Conservation (phyloP, 2,797 vertebrate species). For the Danio jaintianensis region DNA sequence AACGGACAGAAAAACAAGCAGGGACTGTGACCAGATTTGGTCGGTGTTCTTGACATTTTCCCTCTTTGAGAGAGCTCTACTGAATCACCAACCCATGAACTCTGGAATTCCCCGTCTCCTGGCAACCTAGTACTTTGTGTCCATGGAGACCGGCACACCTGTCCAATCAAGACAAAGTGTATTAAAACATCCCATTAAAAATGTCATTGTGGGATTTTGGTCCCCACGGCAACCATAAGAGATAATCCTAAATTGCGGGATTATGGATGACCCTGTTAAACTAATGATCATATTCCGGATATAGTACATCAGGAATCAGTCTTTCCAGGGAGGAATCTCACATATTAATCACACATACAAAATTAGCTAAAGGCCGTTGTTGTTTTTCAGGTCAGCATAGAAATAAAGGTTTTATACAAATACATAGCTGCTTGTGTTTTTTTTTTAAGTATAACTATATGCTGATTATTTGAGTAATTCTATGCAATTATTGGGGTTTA, state of each 20-base stretch:
- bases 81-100: constrained; percentile 30
- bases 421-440: too few species aligned
- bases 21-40: constrained; percentile 1
- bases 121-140: constrained; percentile 31
- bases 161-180: constrained; percentile 58
- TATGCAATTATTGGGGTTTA: too few species aligned
- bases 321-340: neutral
- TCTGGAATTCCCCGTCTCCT: constrained; percentile 36
- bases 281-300: constrained; percentile 14
- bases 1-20: neutral
- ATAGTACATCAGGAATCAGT: constrained; percentile 28
- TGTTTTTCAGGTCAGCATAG: neutral
- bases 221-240: constrained; percentile 63
- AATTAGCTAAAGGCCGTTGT: neutral
- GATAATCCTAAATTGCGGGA: constrained; percentile 70
- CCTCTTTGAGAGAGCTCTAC: constrained; percentile 10
- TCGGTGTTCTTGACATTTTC: constrained; percentile 31
- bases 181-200: constrained; percentile 40
- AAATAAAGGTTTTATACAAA: neutral
- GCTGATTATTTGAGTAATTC: too few species aligned
- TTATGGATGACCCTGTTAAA: constrained; percentile 51
- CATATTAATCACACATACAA: neutral
- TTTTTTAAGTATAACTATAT: too few species aligned
- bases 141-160: constrained; percentile 68
- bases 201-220: constrained; percentile 66